Conservation (phyloP, 2,113 vertebrate species). For the Misgurnus mizolepis region DNA sequence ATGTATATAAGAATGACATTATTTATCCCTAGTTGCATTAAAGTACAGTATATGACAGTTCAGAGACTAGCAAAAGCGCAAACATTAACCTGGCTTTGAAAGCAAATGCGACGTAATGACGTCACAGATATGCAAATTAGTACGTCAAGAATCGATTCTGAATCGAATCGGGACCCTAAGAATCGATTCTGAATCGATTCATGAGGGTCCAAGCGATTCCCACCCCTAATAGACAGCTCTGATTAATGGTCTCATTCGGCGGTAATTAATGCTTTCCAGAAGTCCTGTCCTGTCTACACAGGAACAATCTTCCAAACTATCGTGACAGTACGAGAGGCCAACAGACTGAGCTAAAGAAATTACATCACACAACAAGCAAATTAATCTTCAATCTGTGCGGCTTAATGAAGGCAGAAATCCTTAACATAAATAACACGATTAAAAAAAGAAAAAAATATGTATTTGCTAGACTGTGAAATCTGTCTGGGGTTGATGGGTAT, state of each 20-base stretch:
- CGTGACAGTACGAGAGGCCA: constrained; percentile 40
- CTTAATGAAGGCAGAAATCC: neutral
- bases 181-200: too few relatives aligned
- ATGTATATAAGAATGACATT: too few relatives aligned
- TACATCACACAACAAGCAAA: constrained; percentile 19
- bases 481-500: neutral
- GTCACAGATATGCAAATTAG: too few relatives aligned
- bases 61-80: too few relatives aligned
- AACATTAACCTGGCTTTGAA: too few relatives aligned
- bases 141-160: too few relatives aligned
- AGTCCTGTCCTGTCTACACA: constrained; percentile 50
- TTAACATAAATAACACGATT: neutral
- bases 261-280: constrained; percentile 60
- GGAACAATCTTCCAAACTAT: constrained; percentile 43
- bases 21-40: too few relatives aligned
- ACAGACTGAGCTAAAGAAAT: constrained; percentile 22
- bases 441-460: neutral
- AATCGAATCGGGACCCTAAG: too few relatives aligned
- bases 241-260: constrained; percentile 57
- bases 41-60: too few relatives aligned
- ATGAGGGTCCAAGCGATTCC: too few relatives aligned
- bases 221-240: constrained; percentile 48
- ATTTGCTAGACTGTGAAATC: constrained; percentile 4
- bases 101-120: too few relatives aligned
- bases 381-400: neutral